Evolutionary conservation across 2,888 invertebrate species (phyloP).

Genomic region (Argyresthia goedartella): DNA sequence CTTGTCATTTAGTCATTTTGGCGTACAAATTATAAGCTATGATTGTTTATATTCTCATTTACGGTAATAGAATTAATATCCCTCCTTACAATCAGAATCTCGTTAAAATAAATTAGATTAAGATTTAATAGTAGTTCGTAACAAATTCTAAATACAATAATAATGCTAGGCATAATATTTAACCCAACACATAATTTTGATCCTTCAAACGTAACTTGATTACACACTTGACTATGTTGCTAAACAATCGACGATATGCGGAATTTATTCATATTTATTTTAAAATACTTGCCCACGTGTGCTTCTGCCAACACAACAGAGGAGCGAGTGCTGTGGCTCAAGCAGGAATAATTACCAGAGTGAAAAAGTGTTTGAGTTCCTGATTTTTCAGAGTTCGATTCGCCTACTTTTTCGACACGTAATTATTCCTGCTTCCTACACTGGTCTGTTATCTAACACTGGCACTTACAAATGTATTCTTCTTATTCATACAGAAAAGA

Average conservation of each 20-base stretch:
- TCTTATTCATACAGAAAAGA: too few relatives aligned
- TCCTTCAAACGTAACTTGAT: not conserved
- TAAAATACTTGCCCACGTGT: too few relatives aligned
- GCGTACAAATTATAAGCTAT: not conserved
- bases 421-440: too few relatives aligned
- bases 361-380: too few relatives aligned
- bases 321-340: too few relatives aligned
- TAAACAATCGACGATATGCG: slow-evolving; percentile 1
- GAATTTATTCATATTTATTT: not conserved
- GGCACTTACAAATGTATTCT: too few relatives aligned
- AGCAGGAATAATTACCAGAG: too few relatives aligned
- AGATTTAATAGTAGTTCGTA: not conserved
- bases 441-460: too few relatives aligned
- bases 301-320: too few relatives aligned
- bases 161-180: not conserved
- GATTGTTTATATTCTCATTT: not conserved
- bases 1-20: slow-evolving; percentile 1
- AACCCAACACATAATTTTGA: not conserved
- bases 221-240: not conserved
- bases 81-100: not conserved
- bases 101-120: not conserved
- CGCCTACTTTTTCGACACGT: too few relatives aligned
- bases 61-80: not conserved
- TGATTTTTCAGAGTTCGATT: too few relatives aligned
- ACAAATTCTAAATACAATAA: not conserved